Conservation (phyloP, 2,797 vertebrate genomes). For the Glossophaga mutica region DNA sequence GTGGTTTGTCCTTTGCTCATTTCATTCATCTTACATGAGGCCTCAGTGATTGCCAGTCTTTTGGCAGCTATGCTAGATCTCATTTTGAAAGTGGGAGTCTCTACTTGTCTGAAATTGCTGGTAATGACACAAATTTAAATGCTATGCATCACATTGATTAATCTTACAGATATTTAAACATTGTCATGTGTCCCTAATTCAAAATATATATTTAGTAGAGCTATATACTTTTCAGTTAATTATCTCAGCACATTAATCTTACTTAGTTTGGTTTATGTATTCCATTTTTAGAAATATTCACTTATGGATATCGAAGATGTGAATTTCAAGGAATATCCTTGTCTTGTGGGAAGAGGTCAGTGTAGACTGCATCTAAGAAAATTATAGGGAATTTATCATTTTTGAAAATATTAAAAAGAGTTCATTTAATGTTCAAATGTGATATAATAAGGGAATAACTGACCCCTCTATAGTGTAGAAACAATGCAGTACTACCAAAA, state of each 20-base stretch:
- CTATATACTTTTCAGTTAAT: neutral
- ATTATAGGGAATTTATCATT: neutral
- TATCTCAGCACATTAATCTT: neutral
- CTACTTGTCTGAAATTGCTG: neutral
- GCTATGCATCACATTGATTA: neutral
- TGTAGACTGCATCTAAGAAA: neutral
- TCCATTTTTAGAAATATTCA: neutral
- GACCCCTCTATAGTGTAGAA: neutral
- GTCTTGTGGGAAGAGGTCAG: neutral
- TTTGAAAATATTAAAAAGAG: constrained; percentile 3
- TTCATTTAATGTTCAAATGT: constrained; percentile 2
- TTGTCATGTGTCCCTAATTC: neutral
- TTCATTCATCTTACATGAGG: neutral
- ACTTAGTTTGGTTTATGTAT: neutral
- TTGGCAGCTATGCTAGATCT: neutral
- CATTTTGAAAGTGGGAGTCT: neutral
- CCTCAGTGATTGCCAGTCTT: neutral
- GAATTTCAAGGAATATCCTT: neutral
- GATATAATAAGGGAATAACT: neutral
- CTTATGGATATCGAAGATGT: neutral
- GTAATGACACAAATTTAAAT: neutral
- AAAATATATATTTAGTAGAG: neutral
- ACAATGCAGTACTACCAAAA: neutral
- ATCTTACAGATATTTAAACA: neutral
- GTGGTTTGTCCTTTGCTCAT: neutral